Base-by-base conservation (phyloP, 2,797 vertebrate genomes). In the Pipistrellus kuhlii region DNA sequence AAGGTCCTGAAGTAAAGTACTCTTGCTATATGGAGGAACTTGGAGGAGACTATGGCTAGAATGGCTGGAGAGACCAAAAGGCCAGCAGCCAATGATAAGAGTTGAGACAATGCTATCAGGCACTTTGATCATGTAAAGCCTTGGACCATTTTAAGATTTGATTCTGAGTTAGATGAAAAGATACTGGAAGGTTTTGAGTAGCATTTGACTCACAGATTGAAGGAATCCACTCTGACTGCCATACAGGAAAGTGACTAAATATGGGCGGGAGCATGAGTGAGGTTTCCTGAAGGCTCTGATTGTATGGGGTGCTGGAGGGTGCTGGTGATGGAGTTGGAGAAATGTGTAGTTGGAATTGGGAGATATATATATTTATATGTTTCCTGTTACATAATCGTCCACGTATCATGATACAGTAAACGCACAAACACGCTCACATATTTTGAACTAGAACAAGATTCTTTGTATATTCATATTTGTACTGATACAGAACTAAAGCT, bases 371-470 rank as follows among this genome's bases (percentile, higher is more conserved):
- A 35, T 35, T n/a, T 11, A 44, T 44, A 44, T 92, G n/a, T 32
- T 91, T 71, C 8, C 69, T 32, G 41, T 77, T 88, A 46, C 11
- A 35, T 8, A 38, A 12, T 20, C 0, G 46, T 51, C 51, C 88
- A 10, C 17, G 72, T 38, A 51, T 55, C 51, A 68, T 38, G 64
- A 62, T 5, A 53, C 6, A 73, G 6, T 23, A 89, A 59, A 76
- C 15, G 73, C 3, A 59, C 38, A 46, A 57, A 17, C 5, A 72
- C 1, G 20, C 5, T 71, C n/a, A 64, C 2, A 62, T 3, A 27
- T 44, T 44, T 90, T 68, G 32, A 81, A 69, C 48, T 86, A 83
- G 51, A 73, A 59, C 14, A 87, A 71, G 13, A 59, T 71, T 95
- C 0, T 51, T 1, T 87, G 46, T 89, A 46, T 9, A 14, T 73